Conservation (phyloP, 1,140 invertebrate species). For the Drosophila pectinifera region DNA sequence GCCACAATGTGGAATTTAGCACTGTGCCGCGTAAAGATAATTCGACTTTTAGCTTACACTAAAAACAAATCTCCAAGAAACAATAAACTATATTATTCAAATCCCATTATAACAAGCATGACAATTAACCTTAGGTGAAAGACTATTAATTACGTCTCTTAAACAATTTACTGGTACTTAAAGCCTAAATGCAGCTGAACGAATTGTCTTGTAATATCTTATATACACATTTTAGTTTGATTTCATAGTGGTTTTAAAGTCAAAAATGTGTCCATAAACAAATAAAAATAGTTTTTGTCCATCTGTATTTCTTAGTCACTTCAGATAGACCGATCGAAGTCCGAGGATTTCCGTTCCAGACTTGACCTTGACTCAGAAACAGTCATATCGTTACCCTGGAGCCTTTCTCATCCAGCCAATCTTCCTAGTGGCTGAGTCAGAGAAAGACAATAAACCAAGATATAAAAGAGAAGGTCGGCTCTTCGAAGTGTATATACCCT, state of each 20-base stretch:
- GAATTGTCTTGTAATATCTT: neutral
- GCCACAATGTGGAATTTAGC: slow-evolving; percentile 7
- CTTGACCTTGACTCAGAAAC: slow-evolving; percentile 30
- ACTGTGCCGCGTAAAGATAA: slow-evolving; percentile 15
- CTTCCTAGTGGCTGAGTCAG: slow-evolving; percentile 15
- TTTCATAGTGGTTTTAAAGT: neutral
- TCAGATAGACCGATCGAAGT: neutral
- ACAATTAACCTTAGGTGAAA: neutral
- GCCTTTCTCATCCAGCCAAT: slow-evolving; percentile 1
- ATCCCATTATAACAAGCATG: no score
- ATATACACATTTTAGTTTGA: neutral
- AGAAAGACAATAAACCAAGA: neutral
- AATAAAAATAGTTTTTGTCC: neutral
- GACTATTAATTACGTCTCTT: slow-evolving; percentile 1
- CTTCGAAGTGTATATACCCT: neutral
- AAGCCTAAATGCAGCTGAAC: neutral
- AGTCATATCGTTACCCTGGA: neutral
- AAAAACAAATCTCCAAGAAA: neutral
- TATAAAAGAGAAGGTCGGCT: neutral
- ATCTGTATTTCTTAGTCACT: neutral
- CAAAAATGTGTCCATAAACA: neutral
- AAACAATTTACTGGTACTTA: slow-evolving; percentile 1
- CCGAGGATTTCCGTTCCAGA: neutral
- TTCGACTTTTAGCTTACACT: slow-evolving; percentile 10
- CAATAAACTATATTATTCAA: neutral